phyloP scores from a whole-genome alignment of 2,797 vertebrate genomes.

The Microctenopoma stevenorrisi region DNA sequence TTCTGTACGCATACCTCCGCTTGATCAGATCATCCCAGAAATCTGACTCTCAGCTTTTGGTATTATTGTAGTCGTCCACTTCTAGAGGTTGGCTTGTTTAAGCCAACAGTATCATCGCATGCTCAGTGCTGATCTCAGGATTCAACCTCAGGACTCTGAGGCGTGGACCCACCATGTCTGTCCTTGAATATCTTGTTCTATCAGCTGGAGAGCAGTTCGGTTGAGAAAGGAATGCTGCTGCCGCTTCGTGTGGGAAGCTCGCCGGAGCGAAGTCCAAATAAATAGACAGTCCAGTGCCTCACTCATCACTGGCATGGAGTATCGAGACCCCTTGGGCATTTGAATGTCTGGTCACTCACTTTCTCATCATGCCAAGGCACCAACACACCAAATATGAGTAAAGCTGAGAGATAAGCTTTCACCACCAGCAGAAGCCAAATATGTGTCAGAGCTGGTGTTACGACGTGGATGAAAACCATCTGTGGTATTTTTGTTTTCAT shows the following conservation, averaged over 20 bases:
- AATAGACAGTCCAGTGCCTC: slow-evolving; percentile 65
- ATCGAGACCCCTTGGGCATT: slow-evolving; percentile 43
- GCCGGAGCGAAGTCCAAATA: slow-evolving; percentile 69
- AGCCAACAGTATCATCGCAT: slow-evolving; percentile 70
- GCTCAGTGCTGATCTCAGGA: slow-evolving; percentile 63
- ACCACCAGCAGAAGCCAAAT: slow-evolving; percentile 69
- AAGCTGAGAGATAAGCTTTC: slow-evolving; percentile 75
- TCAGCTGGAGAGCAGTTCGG: slow-evolving; percentile 62
- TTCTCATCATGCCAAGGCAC: slow-evolving; percentile 53
- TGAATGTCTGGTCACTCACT: slow-evolving; percentile 58
- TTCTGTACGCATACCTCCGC: slow-evolving; percentile 78
- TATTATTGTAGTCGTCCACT: slow-evolving; percentile 72
- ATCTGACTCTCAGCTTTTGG: slow-evolving; percentile 70
- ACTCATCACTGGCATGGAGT: slow-evolving; percentile 68
- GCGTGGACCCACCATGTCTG: slow-evolving; percentile 39
- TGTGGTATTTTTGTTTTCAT: slow-evolving; percentile 65
- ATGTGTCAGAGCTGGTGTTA: slow-evolving; percentile 69
- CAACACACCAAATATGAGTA: slow-evolving; percentile 47
- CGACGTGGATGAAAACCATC: slow-evolving; percentile 78
- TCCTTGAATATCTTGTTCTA: slow-evolving; percentile 66
- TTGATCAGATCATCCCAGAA: slow-evolving; percentile 79
- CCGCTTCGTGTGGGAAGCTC: slow-evolving; percentile 53
- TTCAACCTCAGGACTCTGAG: slow-evolving; percentile 62
- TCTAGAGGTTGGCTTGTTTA: slow-evolving; percentile 64
- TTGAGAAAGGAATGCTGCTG: slow-evolving; percentile 58